Conservation (phyloP, 1,140 invertebrate genomes). For the Aphaenogaster rudis region DNA sequence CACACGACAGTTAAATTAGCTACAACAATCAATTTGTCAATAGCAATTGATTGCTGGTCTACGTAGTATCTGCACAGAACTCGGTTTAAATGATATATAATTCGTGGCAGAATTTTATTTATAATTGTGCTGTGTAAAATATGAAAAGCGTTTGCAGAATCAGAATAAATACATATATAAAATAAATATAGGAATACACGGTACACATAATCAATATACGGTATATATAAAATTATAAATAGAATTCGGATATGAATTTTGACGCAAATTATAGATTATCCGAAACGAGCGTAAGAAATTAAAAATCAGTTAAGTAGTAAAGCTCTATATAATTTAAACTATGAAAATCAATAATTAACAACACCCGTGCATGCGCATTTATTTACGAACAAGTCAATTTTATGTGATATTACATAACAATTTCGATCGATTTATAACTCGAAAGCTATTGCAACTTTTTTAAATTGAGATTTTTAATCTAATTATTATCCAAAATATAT, state of each 20-base stretch:
- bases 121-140: not conserved
- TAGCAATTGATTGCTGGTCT: not conserved
- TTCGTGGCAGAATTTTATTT: not conserved
- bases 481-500: not conserved
- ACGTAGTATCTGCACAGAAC: not conserved
- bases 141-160: not conserved
- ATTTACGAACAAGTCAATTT: not conserved
- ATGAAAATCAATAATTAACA: not conserved
- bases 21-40: not conserved
- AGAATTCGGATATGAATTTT: not conserved
- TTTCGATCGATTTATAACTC: not conserved
- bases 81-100: not conserved
- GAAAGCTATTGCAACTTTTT: not conserved
- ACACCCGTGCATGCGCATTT: not conserved
- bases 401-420: not conserved
- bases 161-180: not conserved
- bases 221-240: conserved; percentile 10
- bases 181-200: not conserved
- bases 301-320: not conserved
- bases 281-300: not conserved
- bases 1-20: not conserved
- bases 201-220: not conserved
- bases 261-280: not conserved
- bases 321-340: not conserved
- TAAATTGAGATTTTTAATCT: not conserved